Evolutionary conservation across 2,888 invertebrate genomes (phyloP).

Genomic region (Drosophila tripunctata): DNA sequence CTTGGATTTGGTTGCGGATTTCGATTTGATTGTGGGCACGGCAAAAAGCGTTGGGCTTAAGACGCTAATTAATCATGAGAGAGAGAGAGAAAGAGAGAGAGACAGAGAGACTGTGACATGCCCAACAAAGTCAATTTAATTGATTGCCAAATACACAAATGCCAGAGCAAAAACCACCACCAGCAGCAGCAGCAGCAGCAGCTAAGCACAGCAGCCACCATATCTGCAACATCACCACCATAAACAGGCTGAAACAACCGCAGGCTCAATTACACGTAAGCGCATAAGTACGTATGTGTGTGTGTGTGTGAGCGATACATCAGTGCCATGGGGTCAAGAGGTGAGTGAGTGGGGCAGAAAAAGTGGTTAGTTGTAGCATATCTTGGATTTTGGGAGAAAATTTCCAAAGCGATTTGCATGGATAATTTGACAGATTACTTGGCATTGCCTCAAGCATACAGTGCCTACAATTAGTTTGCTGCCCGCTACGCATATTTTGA

Average conservation of each 20-base stretch:
- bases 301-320: constrained; percentile 16
- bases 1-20: neutral
- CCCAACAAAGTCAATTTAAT: constrained; percentile 10
- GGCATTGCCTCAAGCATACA: constrained; percentile 16
- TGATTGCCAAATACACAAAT: constrained; percentile 1
- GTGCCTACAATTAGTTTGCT: constrained; percentile 11
- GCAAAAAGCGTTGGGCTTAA: constrained; percentile 34
- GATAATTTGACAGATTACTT: constrained; percentile 81
- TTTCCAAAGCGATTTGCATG: constrained; percentile 71
- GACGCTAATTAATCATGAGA: constrained; percentile 79
- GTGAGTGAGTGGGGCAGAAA: neutral
- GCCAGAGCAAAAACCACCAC: constrained; percentile 34
- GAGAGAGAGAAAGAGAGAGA: no score
- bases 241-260: constrained; percentile 46
- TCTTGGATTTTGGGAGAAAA: constrained; percentile 24
- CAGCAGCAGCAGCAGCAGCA: constrained; percentile 4
- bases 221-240: constrained; percentile 5
- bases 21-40: constrained; percentile 1
- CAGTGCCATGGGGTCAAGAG: neutral
- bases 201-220: constrained; percentile 5
- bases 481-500: neutral
- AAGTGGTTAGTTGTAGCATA: neutral
- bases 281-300: neutral
- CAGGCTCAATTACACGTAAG: constrained; percentile 62
- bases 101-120: constrained; percentile 39